Conservation (phyloP, 2,797 vertebrate genomes). For the Hephaestus fuliginosus region DNA sequence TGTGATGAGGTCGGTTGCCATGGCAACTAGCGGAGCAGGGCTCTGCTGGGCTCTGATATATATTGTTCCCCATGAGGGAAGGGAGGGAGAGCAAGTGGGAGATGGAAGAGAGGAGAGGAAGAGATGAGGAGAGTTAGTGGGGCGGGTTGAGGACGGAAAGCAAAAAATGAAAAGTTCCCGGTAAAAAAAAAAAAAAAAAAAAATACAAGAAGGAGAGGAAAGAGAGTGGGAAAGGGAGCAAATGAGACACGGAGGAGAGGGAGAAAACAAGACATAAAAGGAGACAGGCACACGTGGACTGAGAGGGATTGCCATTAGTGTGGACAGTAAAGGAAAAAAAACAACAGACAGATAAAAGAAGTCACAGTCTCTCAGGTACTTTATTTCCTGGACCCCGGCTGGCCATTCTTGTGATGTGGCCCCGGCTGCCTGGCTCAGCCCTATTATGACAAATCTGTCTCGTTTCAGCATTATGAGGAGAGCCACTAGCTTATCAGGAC, state of each 20-base stretch:
- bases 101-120: conserved; percentile 49
- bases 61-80: conserved; percentile 78
- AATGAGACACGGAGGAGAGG: conserved; percentile 27
- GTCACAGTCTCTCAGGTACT: conserved; percentile 75
- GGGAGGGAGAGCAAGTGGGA: conserved; percentile 58
- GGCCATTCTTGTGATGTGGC: conserved; percentile 55
- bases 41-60: conserved; percentile 78
- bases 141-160: conserved; percentile 44
- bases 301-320: conserved; percentile 61
- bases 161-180: conserved; percentile 35
- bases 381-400: conserved; percentile 70
- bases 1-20: conserved; percentile 82
- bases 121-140: conserved; percentile 60
- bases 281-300: conserved; percentile 50
- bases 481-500: conserved; percentile 71
- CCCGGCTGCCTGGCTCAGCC: conserved; percentile 63
- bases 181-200: conserved; percentile 1
- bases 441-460: conserved; percentile 80
- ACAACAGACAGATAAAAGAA: conserved; percentile 69
- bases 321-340: conserved; percentile 48
- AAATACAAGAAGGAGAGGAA: neutral
- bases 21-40: conserved; percentile 82
- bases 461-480: conserved; percentile 63
- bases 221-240: neutral
- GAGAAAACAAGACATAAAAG: conserved; percentile 65